phyloP scores from a whole-genome alignment of 2,888 invertebrate genomes.

The Melolontha melolontha region DNA sequence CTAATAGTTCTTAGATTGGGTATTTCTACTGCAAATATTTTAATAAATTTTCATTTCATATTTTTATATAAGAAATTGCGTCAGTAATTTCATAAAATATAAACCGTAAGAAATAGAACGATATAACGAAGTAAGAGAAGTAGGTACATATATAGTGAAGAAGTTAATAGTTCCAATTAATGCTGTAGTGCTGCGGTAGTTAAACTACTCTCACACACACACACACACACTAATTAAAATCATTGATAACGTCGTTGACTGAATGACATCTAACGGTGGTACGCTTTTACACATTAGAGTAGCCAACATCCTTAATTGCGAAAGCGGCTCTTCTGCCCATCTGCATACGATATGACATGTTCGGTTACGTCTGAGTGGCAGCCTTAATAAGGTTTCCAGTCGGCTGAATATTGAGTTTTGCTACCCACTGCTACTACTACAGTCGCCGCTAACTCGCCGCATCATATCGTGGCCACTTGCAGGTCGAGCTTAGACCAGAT shows the following conservation, averaged over 20 bases:
- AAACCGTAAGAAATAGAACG: too few species aligned
- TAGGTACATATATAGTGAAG: too few species aligned
- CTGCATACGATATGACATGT: constrained; percentile 61
- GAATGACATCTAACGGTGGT: constrained; percentile 39
- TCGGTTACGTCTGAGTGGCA: constrained; percentile 64
- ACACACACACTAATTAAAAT: constrained; percentile 26
- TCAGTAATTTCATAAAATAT: too few species aligned
- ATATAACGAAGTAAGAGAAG: too few species aligned
- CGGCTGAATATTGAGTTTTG: constrained; percentile 67
- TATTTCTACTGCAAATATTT: too few species aligned
- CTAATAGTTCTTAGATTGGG: too few species aligned
- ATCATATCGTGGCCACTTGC: constrained; percentile 64
- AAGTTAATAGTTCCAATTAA: constrained; percentile 14
- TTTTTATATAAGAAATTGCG: too few species aligned
- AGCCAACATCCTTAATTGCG: constrained; percentile 56
- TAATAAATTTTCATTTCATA: too few species aligned
- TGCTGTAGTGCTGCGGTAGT: constrained; percentile 17
- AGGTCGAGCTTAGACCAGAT: constrained; percentile 66
- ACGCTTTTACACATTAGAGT: constrained; percentile 50
- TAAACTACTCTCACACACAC: constrained; percentile 7
- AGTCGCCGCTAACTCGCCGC: constrained; percentile 56
- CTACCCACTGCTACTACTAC: constrained; percentile 45
- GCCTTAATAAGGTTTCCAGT: constrained; percentile 67
- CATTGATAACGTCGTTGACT: constrained; percentile 27
- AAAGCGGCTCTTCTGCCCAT: constrained; percentile 55